phyloP scores from a whole-genome alignment of 2,797 vertebrate genomes.

The Menidia menidia region DNA sequence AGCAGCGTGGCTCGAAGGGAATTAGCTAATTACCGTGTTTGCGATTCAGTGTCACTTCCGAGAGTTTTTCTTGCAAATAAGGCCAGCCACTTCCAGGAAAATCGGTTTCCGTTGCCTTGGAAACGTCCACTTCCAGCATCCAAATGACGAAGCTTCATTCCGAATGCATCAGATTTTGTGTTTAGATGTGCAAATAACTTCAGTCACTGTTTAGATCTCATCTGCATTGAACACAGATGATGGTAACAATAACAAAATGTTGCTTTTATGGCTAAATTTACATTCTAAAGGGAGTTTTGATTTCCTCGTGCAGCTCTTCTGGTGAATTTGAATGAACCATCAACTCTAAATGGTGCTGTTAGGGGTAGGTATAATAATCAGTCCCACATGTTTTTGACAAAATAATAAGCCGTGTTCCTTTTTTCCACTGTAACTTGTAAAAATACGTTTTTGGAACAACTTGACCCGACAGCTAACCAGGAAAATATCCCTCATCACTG shows the following conservation, averaged over 20 bases:
- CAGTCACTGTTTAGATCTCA: no score
- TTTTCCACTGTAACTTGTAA: constrained; percentile 4
- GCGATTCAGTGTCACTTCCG: constrained; percentile 35
- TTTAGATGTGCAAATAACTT: no score
- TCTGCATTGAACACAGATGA: no score
- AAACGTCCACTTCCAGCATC: constrained; percentile 52
- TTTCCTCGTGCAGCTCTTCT: neutral
- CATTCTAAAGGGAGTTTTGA: neutral
- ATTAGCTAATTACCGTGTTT: constrained; percentile 47
- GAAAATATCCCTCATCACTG: constrained; percentile 24
- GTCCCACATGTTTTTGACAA: no score
- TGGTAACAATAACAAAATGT: no score
- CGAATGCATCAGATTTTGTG: neutral
- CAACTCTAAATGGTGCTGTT: neutral
- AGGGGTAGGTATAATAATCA: no score
- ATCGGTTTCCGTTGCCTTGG: constrained; percentile 46
- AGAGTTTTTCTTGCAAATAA: constrained; percentile 40
- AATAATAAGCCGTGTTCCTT: no score
- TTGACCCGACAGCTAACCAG: constrained; percentile 12
- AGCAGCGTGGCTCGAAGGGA: neutral
- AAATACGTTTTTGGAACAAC: constrained; percentile 32
- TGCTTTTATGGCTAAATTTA: neutral
- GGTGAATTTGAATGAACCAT: neutral
- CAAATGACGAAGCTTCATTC: constrained; percentile 20
- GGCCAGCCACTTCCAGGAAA: constrained; percentile 25